Conservation (phyloP, 1,140 invertebrate genomes). For the Hydropsyche tenuis region DNA sequence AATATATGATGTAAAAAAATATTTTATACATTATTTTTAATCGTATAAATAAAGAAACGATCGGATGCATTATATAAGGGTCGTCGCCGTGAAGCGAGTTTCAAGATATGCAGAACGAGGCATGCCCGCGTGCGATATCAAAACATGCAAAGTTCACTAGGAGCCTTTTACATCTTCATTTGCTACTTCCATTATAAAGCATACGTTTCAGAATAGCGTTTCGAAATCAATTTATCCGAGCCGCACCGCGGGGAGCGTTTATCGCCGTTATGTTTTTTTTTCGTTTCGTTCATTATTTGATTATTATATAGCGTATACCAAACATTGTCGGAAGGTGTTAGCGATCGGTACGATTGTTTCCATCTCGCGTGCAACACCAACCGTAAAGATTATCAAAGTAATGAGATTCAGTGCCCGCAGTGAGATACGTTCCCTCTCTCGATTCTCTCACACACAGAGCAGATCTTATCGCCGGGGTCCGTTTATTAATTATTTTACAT, state of each 20-base stretch:
- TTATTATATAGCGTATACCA: too few relatives aligned
- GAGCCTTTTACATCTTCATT: constrained; percentile 32
- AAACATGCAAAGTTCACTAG: constrained; percentile 36
- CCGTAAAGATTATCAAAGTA: constrained; percentile 25
- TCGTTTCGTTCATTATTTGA: too few relatives aligned
- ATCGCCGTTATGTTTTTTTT: too few relatives aligned
- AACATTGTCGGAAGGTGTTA: constrained; percentile 27
- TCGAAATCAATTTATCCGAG: too few relatives aligned
- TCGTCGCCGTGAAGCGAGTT: constrained; percentile 12
- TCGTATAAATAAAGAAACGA: too few relatives aligned
- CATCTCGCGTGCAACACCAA: background rate
- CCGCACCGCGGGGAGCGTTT: too few relatives aligned
- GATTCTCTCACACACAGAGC: too few relatives aligned
- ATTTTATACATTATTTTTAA: too few relatives aligned
- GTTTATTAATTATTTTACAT: constrained; percentile 46
- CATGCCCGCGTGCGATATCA: constrained; percentile 31
- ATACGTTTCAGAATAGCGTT: too few relatives aligned
- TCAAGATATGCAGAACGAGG: constrained; percentile 34
- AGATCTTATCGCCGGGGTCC: too few relatives aligned
- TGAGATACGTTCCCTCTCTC: background rate
- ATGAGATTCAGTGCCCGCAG: constrained; percentile 6
- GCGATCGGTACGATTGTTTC: constrained; percentile 8
- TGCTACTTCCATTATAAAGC: constrained; percentile 1
- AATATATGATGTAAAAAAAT: too few relatives aligned
- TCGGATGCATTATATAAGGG: background rate